These are phyloP conservation scores for Luperina testacea DNA, from an alignment of 2,888 invertebrate genomes.

Conservation along the genomic window DNA sequence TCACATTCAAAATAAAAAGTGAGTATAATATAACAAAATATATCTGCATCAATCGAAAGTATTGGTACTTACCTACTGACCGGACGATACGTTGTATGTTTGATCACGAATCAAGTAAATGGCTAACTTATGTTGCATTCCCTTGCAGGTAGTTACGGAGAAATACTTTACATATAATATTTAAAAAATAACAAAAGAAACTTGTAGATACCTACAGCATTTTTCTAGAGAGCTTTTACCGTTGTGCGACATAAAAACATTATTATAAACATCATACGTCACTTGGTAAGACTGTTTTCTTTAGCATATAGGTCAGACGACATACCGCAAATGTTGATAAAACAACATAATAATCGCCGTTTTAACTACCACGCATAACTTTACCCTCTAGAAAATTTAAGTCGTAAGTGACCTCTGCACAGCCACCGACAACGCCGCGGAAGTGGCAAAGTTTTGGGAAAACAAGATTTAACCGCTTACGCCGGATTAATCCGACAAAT, in stretches of 20 bases:
- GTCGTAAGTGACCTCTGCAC: too few species aligned
- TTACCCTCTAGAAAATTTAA: background rate
- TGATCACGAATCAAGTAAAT: constrained; percentile 48
- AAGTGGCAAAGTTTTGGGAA: too few species aligned
- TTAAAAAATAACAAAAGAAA: constrained; percentile 6
- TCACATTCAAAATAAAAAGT: constrained; percentile 86
- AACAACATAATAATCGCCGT: constrained; percentile 20
- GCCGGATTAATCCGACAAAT: too few species aligned
- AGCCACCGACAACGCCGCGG: too few species aligned
- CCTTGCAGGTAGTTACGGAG: constrained; percentile 38
- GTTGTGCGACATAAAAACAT: constrained; percentile 2
- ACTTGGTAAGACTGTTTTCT: constrained; percentile 19
- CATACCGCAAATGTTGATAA: constrained; percentile 2
- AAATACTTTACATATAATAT: background rate
- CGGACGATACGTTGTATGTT: constrained; percentile 54
- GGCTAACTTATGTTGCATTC: constrained; percentile 26
- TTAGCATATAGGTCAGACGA: background rate
- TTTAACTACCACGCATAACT: background rate
- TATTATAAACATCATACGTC: constrained; percentile 22
- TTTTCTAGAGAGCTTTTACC: background rate
- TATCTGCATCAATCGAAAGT: constrained; percentile 77
- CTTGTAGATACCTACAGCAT: constrained; percentile 18
- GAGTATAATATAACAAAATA: constrained; percentile 84
- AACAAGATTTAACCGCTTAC: too few species aligned
- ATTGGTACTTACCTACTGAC: constrained; percentile 77